Percentiles rank a stretch among this genome's conserved stretches.
Evolutionary conservation across 2,888 invertebrate genomes (phyloP).

Genomic region (Catocala sponsa): DNA sequence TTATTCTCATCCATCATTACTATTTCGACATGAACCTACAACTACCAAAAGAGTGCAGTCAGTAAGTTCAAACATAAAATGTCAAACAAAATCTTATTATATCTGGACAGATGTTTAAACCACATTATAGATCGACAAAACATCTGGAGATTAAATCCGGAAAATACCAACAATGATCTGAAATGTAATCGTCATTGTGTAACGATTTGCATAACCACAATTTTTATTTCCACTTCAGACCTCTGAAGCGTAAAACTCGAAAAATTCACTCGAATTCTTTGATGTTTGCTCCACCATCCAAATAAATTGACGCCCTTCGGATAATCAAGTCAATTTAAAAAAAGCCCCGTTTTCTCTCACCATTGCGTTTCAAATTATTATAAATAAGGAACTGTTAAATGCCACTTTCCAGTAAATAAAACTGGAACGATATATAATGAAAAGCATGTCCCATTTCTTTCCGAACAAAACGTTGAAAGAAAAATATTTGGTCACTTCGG

Average conservation of each 20-base stretch:
- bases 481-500: conserved; percentile 66
- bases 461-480: conserved; percentile 53
- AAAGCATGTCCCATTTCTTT: conserved; percentile 52
- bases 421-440: conserved; percentile 30
- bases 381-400: conserved; percentile 34
- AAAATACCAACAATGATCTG: no score
- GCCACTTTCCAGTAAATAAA: conserved; percentile 41
- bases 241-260: background rate
- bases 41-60: no score
- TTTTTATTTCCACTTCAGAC: background rate
- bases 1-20: no score
- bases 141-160: no score
- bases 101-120: no score
- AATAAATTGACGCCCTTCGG: conserved; percentile 19
- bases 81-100: no score
- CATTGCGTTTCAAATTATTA: conserved; percentile 42
- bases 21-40: no score
- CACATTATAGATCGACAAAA: no score
- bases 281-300: conserved; percentile 7
- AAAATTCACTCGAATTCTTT: conserved; percentile 2
- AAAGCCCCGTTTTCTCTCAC: conserved; percentile 26
- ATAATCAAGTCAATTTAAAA: conserved; percentile 30
- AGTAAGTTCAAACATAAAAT: no score
- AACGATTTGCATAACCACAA: conserved; percentile 7
- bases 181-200: background rate